These are phyloP conservation scores for Eleutherodactylus coqui DNA, from an alignment of 2,797 vertebrate genomes.

Conservation along the genomic window DNA sequence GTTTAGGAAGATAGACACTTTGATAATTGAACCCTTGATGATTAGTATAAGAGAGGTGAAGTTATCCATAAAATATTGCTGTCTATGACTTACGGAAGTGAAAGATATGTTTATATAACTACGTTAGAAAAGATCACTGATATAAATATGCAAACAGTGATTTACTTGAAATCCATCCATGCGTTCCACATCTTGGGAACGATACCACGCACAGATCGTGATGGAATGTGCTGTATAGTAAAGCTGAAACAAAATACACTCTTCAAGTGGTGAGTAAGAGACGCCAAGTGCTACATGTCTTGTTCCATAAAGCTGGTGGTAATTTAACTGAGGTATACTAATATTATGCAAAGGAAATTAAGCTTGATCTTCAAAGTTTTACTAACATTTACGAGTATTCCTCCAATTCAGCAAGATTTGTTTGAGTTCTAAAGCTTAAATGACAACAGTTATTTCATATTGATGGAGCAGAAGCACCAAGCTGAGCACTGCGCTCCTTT, in stretches of 20 bases:
- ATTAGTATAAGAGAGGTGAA: neutral
- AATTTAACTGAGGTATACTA: neutral
- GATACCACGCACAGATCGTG: neutral
- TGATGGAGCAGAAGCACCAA: too few species aligned
- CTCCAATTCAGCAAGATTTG: neutral
- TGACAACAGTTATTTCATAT: too few species aligned
- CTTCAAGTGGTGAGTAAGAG: neutral
- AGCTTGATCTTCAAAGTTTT: neutral
- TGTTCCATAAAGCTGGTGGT: neutral
- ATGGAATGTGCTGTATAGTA: constrained; percentile 1
- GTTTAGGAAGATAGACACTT: neutral
- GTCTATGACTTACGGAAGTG: neutral
- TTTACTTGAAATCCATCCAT: neutral
- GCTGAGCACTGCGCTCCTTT: neutral
- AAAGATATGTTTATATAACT: neutral
- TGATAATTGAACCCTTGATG: neutral
- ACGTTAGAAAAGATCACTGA: neutral
- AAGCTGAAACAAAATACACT: neutral
- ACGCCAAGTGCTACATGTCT: constrained; percentile 13
- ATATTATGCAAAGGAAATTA: constrained; percentile 15
- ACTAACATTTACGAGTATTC: neutral
- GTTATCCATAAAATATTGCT: neutral
- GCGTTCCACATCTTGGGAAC: neutral
- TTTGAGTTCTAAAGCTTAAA: neutral
- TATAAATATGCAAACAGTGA: neutral